Percentiles rank a stretch among this genome's conserved stretches.
Conservation (phyloP, 1,140 invertebrate species). For the Lepidostoma basale region DNA sequence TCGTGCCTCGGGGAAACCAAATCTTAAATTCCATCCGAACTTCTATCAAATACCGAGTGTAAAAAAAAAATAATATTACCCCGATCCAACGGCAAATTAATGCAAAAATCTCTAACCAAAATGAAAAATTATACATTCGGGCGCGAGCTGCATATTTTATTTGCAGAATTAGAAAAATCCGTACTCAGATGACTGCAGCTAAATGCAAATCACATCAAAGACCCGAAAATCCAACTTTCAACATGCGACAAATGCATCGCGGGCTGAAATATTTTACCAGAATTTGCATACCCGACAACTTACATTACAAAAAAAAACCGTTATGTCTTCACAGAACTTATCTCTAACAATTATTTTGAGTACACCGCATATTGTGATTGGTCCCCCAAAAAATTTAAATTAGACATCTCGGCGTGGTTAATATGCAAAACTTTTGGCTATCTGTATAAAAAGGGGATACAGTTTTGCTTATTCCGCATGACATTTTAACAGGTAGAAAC, state of each 20-base stretch:
- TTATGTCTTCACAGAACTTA: conserved; percentile 25
- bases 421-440: conserved; percentile 29
- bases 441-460: not conserved
- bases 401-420: conserved; percentile 26
- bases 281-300: conserved; percentile 17
- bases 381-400: conserved; percentile 32
- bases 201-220: conserved; percentile 28
- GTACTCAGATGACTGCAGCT: conserved; percentile 22
- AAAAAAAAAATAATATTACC: not conserved
- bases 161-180: conserved; percentile 14
- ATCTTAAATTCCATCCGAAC: no score
- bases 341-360: conserved; percentile 28
- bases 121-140: conserved; percentile 33
- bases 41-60: no score
- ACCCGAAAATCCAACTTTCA: not conserved
- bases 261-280: not conserved
- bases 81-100: conserved; percentile 23
- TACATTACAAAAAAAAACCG: conserved; percentile 22
- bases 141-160: conserved; percentile 34
- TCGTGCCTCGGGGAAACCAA: conserved; percentile 9
- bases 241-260: conserved; percentile 21
- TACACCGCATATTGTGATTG: conserved; percentile 5
- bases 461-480: not conserved
- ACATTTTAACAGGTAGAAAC: conserved; percentile 28
- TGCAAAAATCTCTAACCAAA: conserved; percentile 22